Evolutionary conservation across 1,140 invertebrate species (phyloP).

Genomic region (Drosophila malerkotliana): DNA sequence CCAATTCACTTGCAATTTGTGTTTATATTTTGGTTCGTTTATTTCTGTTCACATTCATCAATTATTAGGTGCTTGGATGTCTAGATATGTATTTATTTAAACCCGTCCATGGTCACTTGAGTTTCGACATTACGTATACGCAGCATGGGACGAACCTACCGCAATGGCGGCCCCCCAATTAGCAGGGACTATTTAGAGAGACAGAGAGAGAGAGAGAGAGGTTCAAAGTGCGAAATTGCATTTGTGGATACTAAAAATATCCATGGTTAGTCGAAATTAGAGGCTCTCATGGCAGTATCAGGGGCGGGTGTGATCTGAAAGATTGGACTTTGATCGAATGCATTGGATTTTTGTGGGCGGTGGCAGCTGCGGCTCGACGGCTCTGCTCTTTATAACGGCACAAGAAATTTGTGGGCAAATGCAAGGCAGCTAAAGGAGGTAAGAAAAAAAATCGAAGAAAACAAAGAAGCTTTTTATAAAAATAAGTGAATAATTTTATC

Average conservation of each 20-base stretch:
- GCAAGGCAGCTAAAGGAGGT: not conserved
- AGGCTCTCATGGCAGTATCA: too few relatives aligned
- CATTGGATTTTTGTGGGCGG: slow-evolving; percentile 49
- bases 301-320: slow-evolving; percentile 24
- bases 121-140: slow-evolving; percentile 58
- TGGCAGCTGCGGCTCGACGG: slow-evolving; percentile 3
- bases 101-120: slow-evolving; percentile 21
- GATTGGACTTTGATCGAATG: slow-evolving; percentile 52
- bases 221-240: slow-evolving; percentile 33
- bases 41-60: not conserved
- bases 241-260: slow-evolving; percentile 57
- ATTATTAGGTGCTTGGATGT: slow-evolving; percentile 1
- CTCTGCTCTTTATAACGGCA: slow-evolving; percentile 48
- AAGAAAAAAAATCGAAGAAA: slow-evolving; percentile 16
- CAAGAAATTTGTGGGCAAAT: slow-evolving; percentile 20
- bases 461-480: slow-evolving; percentile 54
- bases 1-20: slow-evolving; percentile 5
- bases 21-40: not conserved
- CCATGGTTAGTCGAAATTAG: not conserved
- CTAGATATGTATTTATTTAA: slow-evolving; percentile 13
- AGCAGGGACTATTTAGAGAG: slow-evolving; percentile 24
- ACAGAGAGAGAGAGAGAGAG: not conserved
- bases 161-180: slow-evolving; percentile 52
- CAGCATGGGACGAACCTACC: slow-evolving; percentile 68
- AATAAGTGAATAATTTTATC: slow-evolving; percentile 72